Base-by-base conservation (phyloP, 1,140 invertebrate genomes). In the Achroia grisella region DNA sequence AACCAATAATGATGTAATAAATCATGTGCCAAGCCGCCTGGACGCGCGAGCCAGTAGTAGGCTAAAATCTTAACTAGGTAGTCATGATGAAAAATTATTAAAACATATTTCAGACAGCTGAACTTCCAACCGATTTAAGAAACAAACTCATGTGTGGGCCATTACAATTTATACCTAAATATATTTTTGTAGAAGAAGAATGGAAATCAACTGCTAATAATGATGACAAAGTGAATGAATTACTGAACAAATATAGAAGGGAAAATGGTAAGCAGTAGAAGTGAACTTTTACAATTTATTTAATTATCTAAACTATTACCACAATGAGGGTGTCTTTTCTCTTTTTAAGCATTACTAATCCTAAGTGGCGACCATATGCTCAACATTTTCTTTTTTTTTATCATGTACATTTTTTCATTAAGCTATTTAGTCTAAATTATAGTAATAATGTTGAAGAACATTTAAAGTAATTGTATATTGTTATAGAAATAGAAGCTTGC, bases 161-260 rank as follows among this genome's bases (percentile, higher is more conserved):
- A 8, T 35, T 79, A 42, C 75, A 83, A 46, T 83, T 83, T 53
- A 36, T 72, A 1, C 66, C 73, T 8, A 83, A 77, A 47, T 80
- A 65, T 59, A 71, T 84, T 31, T 81, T 71, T 51, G 75, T 81
- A 6, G 80, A 84, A 56, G 74, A 81, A 45, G 80, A 84, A 52
- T 73, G 67, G 61, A 72, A 60, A 8, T 73, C 68, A 14, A 11
- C 48, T 11, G 10, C 39, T 8, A 56, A 52, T 15, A 59, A 59
- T 49, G 76, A 80, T 53, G 72, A 72, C 4, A 68, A 67, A 61
- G 69, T 78, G 1, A 71, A 60, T 39, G 77, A 81, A 49, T 53
- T 84, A 10, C 53, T 84, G 8, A 81, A 72, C 48, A 81, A 78
- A 67, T 84, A 84, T 44, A 77, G 64, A 39, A 68, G 47, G 44